Evolutionary conservation across 2,797 vertebrate genomes (phyloP).

Genomic region (Tiaroga cobitis): DNA sequence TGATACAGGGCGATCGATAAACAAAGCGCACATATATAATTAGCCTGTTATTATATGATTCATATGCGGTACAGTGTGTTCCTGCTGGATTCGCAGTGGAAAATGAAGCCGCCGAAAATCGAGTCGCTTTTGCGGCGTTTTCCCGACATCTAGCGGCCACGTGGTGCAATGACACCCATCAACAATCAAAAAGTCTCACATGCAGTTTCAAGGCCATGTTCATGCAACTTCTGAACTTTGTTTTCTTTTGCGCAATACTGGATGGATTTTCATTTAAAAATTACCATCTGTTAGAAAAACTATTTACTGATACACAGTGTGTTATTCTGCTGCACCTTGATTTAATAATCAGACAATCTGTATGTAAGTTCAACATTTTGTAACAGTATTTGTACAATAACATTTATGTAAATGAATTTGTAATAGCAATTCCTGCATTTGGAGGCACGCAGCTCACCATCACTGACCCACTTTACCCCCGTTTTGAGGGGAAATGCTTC

Average conservation of each 20-base stretch:
- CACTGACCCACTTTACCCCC: not conserved
- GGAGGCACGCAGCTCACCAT: not conserved
- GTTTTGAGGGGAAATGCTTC: not conserved
- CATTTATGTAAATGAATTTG: not conserved
- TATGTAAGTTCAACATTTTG: too few relatives aligned
- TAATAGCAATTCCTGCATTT: not conserved
- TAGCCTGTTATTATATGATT: not conserved
- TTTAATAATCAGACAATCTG: not conserved
- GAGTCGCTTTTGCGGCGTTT: not conserved
- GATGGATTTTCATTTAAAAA: not conserved
- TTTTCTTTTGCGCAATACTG: not conserved
- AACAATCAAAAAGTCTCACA: not conserved
- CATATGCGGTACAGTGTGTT: constrained; percentile 10
- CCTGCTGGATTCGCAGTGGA: constrained; percentile 20
- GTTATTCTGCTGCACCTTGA: not conserved
- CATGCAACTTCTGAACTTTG: not conserved
- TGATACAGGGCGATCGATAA: not conserved
- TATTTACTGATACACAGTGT: not conserved
- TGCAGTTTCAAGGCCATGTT: not conserved
- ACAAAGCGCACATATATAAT: not conserved
- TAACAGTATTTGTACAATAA: not conserved
- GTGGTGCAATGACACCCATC: not conserved
- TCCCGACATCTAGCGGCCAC: constrained; percentile 17
- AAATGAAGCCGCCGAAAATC: not conserved
- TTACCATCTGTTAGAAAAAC: not conserved